phyloP scores from a whole-genome alignment of 1,140 invertebrate genomes.

The Wiebesia pumilae region DNA sequence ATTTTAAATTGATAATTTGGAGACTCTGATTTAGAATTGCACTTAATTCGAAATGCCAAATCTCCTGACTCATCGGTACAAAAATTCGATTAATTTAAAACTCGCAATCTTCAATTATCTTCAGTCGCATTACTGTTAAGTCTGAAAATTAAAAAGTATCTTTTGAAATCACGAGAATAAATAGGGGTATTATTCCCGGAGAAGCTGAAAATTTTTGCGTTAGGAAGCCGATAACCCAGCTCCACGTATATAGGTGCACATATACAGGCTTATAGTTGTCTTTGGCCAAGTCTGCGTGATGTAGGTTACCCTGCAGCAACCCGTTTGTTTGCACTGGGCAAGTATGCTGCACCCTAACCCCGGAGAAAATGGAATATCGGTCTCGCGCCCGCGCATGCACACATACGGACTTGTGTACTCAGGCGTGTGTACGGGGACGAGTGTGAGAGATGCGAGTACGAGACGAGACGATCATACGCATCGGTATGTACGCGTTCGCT shows the following conservation, averaged over 20 bases:
- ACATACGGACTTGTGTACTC: background rate
- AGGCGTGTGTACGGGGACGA: too few relatives aligned
- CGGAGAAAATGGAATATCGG: constrained; percentile 62
- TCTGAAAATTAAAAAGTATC: background rate
- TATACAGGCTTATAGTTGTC: background rate
- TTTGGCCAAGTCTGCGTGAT: background rate
- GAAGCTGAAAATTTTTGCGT: background rate
- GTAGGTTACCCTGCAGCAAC: background rate
- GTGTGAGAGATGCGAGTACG: background rate
- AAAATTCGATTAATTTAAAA: background rate
- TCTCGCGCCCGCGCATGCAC: constrained; percentile 38
- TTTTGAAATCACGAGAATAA: background rate
- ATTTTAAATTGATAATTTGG: too few relatives aligned
- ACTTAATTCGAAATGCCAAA: too few relatives aligned
- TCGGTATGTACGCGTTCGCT: constrained; percentile 4
- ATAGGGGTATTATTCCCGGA: background rate
- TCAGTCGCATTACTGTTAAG: background rate
- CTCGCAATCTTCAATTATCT: background rate
- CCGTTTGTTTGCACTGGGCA: constrained; percentile 12
- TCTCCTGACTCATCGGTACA: background rate
- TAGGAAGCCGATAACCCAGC: too few relatives aligned
- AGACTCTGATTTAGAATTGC: too few relatives aligned
- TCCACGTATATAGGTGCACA: background rate
- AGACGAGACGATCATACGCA: background rate
- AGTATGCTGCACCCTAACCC: constrained; percentile 16